Base-by-base conservation (phyloP, 2,797 vertebrate genomes). In the Liparis tanakae region DNA sequence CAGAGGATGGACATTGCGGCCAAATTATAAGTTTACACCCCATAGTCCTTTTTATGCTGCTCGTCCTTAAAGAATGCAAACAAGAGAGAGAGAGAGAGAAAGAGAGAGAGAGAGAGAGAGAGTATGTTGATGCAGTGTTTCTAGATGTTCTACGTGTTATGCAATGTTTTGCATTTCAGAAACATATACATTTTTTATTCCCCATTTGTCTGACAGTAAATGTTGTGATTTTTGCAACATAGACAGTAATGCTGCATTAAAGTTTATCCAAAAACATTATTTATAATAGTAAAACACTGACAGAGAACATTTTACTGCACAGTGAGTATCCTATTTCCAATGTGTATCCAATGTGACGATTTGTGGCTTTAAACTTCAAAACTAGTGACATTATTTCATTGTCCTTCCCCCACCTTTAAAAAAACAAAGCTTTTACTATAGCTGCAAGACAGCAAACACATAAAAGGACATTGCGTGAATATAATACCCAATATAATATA, bases 21-120 rank as follows among this genome's bases (percentile, higher is more conserved):
- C 76, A 69, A 79, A 86, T 90, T 75, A 83, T 48, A 72, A 15
- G 33, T 75, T 86, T 51, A 78, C 65, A 87, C 61, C 54, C 67
- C 60, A 61, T 22, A 54, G 41, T 72, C 66, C 34, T 66, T 67
- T 62, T 67, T 62, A 33, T 54, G 67, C 59, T 51, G 50, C 57
- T 13, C 64, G 30, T 57, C 22, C 10, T 53, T 18, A 41, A 22
- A 58, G 30, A 7, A 39, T 25, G 53, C 71, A 67, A 67, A 57
- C 50, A 56, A 39, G 56, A 44, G 25, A 51, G n/a, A 51, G 48
- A 51, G n/a, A 20, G 48, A 20, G n/a, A 50, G 48, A 50, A 18
- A 50, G 48, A 50, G 48, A n/a, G 18, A n/a, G 18, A 48, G 18
- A n/a, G 17, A 48, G 46, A 48, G 46, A 48, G 46, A 41, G 6